Evolutionary conservation across 2,113 vertebrate genomes (phyloP), one percentile per base, ranked within the genome.

Genomic region (Scolopax mira): DNA sequence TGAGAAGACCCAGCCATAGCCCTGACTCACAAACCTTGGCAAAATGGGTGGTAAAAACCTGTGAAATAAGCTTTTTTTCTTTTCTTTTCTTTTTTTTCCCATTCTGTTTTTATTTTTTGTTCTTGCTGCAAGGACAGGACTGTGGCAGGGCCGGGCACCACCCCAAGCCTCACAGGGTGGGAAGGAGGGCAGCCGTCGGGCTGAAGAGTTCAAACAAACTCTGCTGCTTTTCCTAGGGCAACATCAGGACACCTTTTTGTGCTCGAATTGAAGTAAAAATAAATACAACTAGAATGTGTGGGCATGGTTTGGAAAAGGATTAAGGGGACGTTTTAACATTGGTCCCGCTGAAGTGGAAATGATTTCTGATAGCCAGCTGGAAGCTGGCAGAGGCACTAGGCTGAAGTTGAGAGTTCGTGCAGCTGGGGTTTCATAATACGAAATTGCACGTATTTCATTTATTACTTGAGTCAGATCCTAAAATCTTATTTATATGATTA

Each of bases 291-390:
- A 78, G 42, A 95, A 93, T 94, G 69, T 83, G 64, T 44, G 52
- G 92, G 93, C 79, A 85, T 6, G 46, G 66, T 82, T 95, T 97
- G 94, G 97, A 94, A 94, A 87, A 87, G 83, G 85, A 95, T 95
- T 90, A 97, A 97, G 93, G 91, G 70, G 77, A 95, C 18, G 1
- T 94, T 96, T 96, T 93, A 96, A 54, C 85, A 86, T 23, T 88
- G 77, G 89, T 95, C 80, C 90, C 65, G 72, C 72, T 94, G 93
- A 96, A 88, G 83, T 93, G 91, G 93, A 97, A 96, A 96, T 95
- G 79, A 92, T 96, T 97, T 90, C 90, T 97, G 90, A 96, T 95
- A 93, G 93, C 91, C 96, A 97, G 95, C 93, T 97, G 95, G 94
- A 96, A 95, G 88, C 54, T 96, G 91, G 90, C 95, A 96, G 70